Percentiles rank a stretch among this genome's conserved stretches.
Evolutionary conservation across 2,797 vertebrate species (phyloP).

Genomic region (Eulemur rubriventer): DNA sequence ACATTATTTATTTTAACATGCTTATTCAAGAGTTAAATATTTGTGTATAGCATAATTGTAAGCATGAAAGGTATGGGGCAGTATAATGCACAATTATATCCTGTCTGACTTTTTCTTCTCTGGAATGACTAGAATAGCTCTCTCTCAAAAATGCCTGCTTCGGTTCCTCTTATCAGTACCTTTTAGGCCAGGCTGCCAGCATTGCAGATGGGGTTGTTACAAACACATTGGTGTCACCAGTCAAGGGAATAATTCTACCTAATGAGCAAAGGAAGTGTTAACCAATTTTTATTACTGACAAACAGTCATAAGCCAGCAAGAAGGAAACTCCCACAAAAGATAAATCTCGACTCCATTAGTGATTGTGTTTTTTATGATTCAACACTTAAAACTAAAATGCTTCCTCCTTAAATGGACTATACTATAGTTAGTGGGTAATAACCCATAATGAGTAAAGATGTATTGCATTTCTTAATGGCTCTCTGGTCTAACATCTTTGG

Average conservation of each 20-base stretch:
- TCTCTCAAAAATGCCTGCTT: background rate
- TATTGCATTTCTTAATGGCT: background rate
- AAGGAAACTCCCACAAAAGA: slow-evolving; percentile 14
- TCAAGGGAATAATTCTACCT: slow-evolving; percentile 55
- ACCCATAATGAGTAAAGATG: background rate
- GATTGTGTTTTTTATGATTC: slow-evolving; percentile 4
- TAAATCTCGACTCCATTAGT: background rate
- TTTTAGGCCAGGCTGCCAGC: background rate
- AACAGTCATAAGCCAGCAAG: background rate
- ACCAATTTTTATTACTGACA: slow-evolving; percentile 48
- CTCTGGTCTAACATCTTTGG: background rate
- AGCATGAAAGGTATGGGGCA: background rate
- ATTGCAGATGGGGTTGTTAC: slow-evolving; percentile 15
- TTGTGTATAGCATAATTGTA: background rate
- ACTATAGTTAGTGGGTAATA: background rate
- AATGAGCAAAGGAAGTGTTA: slow-evolving; percentile 51
- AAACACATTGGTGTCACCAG: slow-evolving; percentile 41
- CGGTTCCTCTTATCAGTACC: background rate
- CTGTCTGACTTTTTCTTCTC: background rate
- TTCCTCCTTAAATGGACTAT: slow-evolving; percentile 22
- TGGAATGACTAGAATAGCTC: background rate
- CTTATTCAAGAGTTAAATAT: background rate
- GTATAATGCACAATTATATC: background rate
- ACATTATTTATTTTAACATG: background rate
- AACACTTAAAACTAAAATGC: slow-evolving; percentile 8